These are phyloP conservation scores for Capra hircus DNA, from an alignment of 2,113 vertebrate genomes.

Conservation along the genomic window DNA sequence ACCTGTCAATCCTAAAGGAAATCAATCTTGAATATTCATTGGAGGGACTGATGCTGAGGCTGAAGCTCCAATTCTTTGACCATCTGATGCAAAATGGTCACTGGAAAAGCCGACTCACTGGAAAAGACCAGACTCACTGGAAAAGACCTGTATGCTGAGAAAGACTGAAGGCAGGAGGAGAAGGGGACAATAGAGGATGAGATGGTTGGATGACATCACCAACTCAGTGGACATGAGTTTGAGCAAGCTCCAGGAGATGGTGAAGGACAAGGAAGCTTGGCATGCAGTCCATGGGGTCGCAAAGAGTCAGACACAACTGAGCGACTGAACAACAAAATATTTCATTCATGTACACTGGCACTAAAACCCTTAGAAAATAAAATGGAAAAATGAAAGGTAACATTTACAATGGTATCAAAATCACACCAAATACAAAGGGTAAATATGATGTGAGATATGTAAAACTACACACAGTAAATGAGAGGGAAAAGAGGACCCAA, in stretches of 20 bases:
- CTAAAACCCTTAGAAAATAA: background rate
- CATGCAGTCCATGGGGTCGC: background rate
- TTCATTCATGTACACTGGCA: background rate
- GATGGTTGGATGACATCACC: background rate
- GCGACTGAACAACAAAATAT: background rate
- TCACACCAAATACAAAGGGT: background rate
- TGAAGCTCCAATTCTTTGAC: background rate
- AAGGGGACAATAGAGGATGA: background rate
- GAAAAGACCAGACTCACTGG: background rate
- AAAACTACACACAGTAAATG: background rate
- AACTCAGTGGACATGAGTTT: background rate
- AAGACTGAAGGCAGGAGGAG: background rate
- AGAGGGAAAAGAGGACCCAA: background rate
- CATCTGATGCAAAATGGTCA: background rate
- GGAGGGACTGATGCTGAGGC: background rate
- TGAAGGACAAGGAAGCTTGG: background rate
- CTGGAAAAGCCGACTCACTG: background rate
- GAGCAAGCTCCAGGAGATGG: background rate
- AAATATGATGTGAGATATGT: background rate
- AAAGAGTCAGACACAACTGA: background rate
- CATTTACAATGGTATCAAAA: background rate
- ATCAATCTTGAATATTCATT: background rate
- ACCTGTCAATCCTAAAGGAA: background rate
- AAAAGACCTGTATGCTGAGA: background rate
- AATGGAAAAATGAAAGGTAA: background rate